Evolutionary conservation across 2,113 vertebrate species (phyloP).

Genomic region (Ascaphus truei): DNA sequence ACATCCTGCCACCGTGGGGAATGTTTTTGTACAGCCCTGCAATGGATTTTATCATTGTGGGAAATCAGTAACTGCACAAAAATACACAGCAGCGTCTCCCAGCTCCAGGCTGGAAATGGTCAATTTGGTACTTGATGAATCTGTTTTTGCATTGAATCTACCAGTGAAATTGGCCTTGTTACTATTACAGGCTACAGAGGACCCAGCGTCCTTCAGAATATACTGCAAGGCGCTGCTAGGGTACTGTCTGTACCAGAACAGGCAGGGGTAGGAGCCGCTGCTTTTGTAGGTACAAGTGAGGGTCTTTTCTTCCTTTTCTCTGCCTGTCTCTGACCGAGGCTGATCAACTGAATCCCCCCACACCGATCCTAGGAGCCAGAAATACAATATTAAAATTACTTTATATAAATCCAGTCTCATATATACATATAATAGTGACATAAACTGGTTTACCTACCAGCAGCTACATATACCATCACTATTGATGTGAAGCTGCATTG

Average conservation of each 20-base stretch:
- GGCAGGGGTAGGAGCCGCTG: not conserved
- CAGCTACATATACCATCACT: no score
- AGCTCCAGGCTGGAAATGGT: not conserved
- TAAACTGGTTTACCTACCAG: no score
- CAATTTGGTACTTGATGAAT: not conserved
- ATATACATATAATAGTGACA: no score
- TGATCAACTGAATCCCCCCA: not conserved
- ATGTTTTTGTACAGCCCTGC: not conserved
- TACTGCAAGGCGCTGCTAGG: not conserved
- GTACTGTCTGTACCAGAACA: not conserved
- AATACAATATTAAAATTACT: not conserved
- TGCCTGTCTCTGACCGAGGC: not conserved
- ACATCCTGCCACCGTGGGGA: not conserved
- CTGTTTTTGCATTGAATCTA: not conserved
- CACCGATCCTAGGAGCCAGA: not conserved
- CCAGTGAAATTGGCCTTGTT: not conserved
- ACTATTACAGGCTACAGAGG: not conserved
- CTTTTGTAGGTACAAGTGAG: not conserved
- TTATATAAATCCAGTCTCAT: no score
- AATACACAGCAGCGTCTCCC: not conserved
- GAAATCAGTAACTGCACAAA: not conserved
- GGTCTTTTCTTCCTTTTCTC: not conserved
- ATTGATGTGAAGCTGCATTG: no score
- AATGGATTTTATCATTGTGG: not conserved
- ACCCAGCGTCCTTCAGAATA: not conserved